Percentiles rank a stretch among this genome's conserved stretches.
Evolutionary conservation across 2,797 vertebrate genomes (phyloP).

Genomic region (Poliocrania exsul): DNA sequence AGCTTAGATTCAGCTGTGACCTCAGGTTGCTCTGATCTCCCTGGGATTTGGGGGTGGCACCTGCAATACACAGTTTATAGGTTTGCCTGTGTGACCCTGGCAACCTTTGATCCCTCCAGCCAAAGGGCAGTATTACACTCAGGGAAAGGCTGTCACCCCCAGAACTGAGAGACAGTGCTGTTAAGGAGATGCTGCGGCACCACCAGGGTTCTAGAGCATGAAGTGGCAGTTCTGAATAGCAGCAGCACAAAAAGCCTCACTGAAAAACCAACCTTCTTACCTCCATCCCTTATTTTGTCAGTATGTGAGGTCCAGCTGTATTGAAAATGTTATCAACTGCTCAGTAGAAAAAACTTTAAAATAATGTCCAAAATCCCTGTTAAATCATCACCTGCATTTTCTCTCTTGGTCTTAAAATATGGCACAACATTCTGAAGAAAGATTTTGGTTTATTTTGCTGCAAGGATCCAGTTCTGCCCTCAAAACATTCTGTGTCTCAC

Average conservation of each 20-base stretch:
- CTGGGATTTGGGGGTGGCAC: conserved; percentile 44
- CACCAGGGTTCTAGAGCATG: neutral
- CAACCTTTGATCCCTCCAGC: neutral
- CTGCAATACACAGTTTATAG: conserved; percentile 15
- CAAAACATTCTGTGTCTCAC: neutral
- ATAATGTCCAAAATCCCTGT: neutral
- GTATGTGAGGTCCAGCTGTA: neutral
- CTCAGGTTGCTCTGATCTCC: conserved; percentile 30
- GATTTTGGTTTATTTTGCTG: neutral
- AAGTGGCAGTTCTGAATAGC: neutral
- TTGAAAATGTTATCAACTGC: neutral
- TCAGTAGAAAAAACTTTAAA: neutral
- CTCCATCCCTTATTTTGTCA: neutral
- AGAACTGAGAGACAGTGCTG: neutral
- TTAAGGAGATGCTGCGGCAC: neutral
- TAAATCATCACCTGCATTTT: neutral
- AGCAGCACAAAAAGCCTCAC: neutral
- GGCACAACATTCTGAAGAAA: neutral
- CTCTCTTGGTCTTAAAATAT: neutral
- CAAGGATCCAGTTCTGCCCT: neutral
- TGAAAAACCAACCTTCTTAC: neutral
- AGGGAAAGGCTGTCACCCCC: neutral
- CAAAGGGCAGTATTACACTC: neutral
- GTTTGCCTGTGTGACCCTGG: conserved; percentile 7
- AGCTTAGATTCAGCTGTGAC: conserved; percentile 40